Evolutionary conservation across 2,888 invertebrate genomes (phyloP).

Genomic region (Ligdia adustata): DNA sequence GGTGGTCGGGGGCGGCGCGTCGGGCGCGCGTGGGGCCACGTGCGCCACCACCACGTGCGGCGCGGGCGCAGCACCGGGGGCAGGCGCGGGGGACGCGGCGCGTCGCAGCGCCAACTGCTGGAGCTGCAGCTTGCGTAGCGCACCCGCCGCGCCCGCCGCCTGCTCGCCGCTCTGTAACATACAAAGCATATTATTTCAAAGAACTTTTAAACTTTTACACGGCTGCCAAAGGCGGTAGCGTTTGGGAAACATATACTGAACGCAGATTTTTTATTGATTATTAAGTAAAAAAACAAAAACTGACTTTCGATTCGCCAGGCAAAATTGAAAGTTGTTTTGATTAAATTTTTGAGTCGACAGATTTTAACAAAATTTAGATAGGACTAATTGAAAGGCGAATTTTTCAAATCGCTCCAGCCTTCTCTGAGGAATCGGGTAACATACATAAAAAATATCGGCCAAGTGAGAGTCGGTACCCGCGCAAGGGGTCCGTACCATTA

Average conservation of each 20-base stretch:
- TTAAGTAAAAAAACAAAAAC: too few relatives aligned
- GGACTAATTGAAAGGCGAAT: too few relatives aligned
- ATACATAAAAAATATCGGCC: too few relatives aligned
- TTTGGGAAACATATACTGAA: neutral
- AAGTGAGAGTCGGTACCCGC: too few relatives aligned
- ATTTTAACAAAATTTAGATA: too few relatives aligned
- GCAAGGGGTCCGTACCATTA: too few relatives aligned
- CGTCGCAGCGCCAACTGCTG: slow-evolving; percentile 57
- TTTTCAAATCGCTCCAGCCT: too few relatives aligned
- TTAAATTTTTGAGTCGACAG: too few relatives aligned
- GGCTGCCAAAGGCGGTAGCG: neutral
- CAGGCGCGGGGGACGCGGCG: slow-evolving; percentile 37
- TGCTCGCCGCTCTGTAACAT: neutral
- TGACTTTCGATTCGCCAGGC: too few relatives aligned
- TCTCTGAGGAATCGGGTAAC: too few relatives aligned
- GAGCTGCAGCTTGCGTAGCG: slow-evolving; percentile 55
- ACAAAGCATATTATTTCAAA: neutral
- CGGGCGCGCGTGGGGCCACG: slow-evolving; percentile 64
- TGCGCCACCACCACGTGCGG: slow-evolving; percentile 65
- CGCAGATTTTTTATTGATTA: too few relatives aligned
- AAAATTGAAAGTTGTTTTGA: too few relatives aligned
- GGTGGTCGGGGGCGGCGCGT: slow-evolving; percentile 70
- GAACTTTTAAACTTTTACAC: neutral
- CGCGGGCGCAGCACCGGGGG: slow-evolving; percentile 71
- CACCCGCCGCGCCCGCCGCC: slow-evolving; percentile 59